These are phyloP conservation scores for Botia almorhae DNA, from an alignment of 2,797 vertebrate genomes.

Conservation along the genomic window DNA sequence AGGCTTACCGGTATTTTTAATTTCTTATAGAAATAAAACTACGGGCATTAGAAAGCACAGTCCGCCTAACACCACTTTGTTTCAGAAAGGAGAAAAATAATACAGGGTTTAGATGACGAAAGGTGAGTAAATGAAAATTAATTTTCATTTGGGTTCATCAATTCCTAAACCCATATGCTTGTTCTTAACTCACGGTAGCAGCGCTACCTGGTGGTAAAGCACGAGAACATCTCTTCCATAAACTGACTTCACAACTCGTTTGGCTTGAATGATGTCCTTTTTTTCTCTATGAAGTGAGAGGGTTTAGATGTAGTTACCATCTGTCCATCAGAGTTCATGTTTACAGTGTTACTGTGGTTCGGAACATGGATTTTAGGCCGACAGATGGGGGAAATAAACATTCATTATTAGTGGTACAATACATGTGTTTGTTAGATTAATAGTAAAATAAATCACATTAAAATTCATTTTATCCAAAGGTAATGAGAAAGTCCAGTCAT, in stretches of 20 bases:
- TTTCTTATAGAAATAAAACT: no score
- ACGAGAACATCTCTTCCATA: conserved; percentile 87
- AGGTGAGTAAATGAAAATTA: background rate
- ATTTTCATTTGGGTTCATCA: no score
- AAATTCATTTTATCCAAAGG: background rate
- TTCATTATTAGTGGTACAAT: background rate
- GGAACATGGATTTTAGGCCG: background rate
- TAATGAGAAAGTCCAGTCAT: background rate
- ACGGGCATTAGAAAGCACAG: no score
- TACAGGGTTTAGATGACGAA: no score
- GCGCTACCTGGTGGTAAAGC: conserved; percentile 84
- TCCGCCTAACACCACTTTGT: no score
- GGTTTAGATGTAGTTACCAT: background rate
- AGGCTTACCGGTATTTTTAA: no score
- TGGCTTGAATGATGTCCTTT: conserved; percentile 79
- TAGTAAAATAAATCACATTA: no score
- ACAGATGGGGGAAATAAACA: background rate
- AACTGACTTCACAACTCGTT: conserved; percentile 77
- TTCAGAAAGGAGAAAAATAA: no score
- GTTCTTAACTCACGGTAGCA: conserved; percentile 88
- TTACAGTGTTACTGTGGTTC: background rate
- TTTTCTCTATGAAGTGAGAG: conserved; percentile 67
- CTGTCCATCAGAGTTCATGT: conserved; percentile 39
- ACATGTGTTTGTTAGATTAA: background rate
- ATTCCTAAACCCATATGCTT: background rate